Evolutionary conservation across 2,113 vertebrate genomes (phyloP).

Genomic region (Telmatochromis sp.): DNA sequence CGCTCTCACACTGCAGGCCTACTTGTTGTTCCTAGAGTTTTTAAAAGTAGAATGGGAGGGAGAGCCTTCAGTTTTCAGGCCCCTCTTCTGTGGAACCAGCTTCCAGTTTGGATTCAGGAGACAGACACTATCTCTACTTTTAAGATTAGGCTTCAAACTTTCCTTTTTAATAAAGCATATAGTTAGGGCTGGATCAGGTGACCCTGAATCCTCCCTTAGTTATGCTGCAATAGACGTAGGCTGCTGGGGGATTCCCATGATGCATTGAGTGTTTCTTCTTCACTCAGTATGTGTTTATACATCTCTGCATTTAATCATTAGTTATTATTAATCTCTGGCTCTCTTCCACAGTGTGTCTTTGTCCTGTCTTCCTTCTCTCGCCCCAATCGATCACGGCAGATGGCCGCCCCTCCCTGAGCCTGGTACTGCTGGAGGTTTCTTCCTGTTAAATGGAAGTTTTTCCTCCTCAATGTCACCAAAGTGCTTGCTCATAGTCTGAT

Average conservation of each 20-base stretch:
- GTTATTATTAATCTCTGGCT: neutral
- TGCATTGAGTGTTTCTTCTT: neutral
- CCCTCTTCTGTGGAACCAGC: neutral
- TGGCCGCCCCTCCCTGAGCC: neutral
- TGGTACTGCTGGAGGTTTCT: neutral
- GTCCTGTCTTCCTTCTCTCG: accelerated
- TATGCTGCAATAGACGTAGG: neutral
- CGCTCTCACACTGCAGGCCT: neutral
- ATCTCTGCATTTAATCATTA: neutral
- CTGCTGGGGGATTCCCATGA: neutral
- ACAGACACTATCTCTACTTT: neutral
- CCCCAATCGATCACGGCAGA: accelerated
- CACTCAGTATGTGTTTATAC: neutral
- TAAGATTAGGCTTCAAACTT: neutral
- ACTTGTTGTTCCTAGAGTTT: neutral
- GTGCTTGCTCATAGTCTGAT: neutral
- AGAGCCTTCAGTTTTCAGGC: too few relatives aligned
- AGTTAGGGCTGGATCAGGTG: accelerated
- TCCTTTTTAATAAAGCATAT: neutral
- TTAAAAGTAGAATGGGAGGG: neutral
- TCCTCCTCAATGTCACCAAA: neutral
- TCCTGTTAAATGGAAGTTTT: neutral
- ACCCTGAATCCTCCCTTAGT: neutral
- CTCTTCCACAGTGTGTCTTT: neutral
- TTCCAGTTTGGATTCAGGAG: neutral